Evolutionary conservation across 2,888 invertebrate species (phyloP).

Genomic region (Drosophila paranaensis): DNA sequence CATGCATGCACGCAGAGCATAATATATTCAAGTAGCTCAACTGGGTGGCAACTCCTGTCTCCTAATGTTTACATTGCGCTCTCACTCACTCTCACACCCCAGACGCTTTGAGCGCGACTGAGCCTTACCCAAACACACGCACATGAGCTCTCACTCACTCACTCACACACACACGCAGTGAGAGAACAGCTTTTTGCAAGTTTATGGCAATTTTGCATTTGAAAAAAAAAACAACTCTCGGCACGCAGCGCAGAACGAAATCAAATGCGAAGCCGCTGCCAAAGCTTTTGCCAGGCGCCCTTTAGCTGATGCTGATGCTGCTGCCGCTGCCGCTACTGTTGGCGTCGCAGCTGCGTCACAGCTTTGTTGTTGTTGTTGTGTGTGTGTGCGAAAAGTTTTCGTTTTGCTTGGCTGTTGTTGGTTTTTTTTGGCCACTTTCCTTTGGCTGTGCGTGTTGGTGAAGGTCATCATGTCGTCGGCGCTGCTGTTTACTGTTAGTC

Average conservation of each 20-base stretch:
- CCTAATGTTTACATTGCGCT: constrained; percentile 35
- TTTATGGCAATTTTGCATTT: constrained; percentile 76
- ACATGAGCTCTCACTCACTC: constrained; percentile 9
- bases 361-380: constrained; percentile 40
- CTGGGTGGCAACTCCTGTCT: constrained; percentile 19
- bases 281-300: constrained; percentile 63
- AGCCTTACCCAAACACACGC: constrained; percentile 8
- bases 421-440: constrained; percentile 54
- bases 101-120: constrained; percentile 14
- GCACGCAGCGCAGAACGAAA: constrained; percentile 53
- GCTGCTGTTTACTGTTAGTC: constrained; percentile 53
- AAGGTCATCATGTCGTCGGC: constrained; percentile 82
- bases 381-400: constrained; percentile 60
- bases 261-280: constrained; percentile 51
- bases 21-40: constrained; percentile 15
- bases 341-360: constrained; percentile 49
- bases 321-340: constrained; percentile 22
- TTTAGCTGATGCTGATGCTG: constrained; percentile 31
- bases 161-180: constrained; percentile 8
- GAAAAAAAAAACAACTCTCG: constrained; percentile 49
- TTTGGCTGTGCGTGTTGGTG: constrained; percentile 73
- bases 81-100: constrained; percentile 17
- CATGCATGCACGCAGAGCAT: neutral
- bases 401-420: constrained; percentile 11
- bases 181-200: constrained; percentile 55